Base-by-base conservation (phyloP, 2,797 vertebrate genomes). In the Erethizon dorsatum region DNA sequence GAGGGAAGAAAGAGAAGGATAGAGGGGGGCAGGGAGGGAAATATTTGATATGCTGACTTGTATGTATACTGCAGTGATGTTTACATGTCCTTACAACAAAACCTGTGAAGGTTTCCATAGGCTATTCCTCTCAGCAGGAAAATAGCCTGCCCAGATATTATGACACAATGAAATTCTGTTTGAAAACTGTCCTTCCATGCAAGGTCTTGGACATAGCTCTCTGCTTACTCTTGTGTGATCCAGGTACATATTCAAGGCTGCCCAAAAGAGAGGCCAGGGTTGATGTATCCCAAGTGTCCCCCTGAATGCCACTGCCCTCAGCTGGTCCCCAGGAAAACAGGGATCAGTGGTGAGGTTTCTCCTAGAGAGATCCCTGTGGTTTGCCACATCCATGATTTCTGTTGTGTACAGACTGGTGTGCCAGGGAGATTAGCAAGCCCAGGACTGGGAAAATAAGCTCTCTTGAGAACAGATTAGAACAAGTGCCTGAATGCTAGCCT, bases 91-190 rank as follows among this genome's bases (percentile, higher is more conserved):
- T 96, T 33, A 73, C 12, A 77, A 31, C 69, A 93, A 80, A 83
- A 63, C 10, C 6, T 12, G 13, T 22, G 56, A 69, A 82, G 6
- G 9, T 67, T 84, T 71, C 87, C 65, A 63, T 47, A 91, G 7
- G 12, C 1, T 73, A 50, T 71, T 92, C 95, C 13, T 90, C 50
- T 91, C 56, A 83, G 69, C 77, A 52, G 90, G 33, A 82, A 84
- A 88, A 84, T 67, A 92, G 24, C 10, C 54, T 90, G 56, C 69
- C 91, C 2, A 57, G 24, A 52, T 69, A 90, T 24, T 56, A 67
- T 22, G 88, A 7, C 45, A 92, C 86, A 87, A 83, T 26, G 11
- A 75, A 96, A 82, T 78, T 84, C 37, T 61, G 24, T 71, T 95
- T 56, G 15, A 71, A 88, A 54, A 84, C 63, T 84, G 24, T 45